phyloP scores from a whole-genome alignment of 2,888 invertebrate species.

The Gymnoscelis rufifasciata region DNA sequence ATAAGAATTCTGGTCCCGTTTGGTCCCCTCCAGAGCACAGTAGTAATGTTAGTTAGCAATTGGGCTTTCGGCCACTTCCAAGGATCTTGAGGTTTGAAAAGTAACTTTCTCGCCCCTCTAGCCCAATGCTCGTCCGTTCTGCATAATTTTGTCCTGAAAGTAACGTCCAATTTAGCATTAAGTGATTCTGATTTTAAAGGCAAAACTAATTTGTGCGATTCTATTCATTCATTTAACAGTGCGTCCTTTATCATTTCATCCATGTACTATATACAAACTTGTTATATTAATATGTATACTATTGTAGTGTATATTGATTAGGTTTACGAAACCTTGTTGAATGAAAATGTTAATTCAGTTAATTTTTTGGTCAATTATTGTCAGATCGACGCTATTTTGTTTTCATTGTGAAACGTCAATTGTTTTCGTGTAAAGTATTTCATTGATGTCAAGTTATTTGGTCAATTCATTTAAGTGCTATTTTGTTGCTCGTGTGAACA shows the following conservation, averaged over 20 bases:
- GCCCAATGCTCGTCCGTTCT: constrained; percentile 66
- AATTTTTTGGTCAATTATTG: constrained; percentile 72
- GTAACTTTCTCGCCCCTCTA: constrained; percentile 33
- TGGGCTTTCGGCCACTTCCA: constrained; percentile 44
- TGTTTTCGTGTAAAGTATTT: constrained; percentile 51
- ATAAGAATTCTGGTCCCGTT: constrained; percentile 71
- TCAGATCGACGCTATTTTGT: constrained; percentile 53
- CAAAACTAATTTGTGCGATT: constrained; percentile 45
- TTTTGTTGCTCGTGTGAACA: constrained; percentile 64
- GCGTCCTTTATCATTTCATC: constrained; percentile 45
- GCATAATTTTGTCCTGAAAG: constrained; percentile 68
- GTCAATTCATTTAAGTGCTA: constrained; percentile 70
- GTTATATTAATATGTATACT: constrained; percentile 59
- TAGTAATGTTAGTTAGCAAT: constrained; percentile 63
- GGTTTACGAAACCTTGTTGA: constrained; percentile 64
- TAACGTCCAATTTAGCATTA: constrained; percentile 77
- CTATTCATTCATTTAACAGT: constrained; percentile 39
- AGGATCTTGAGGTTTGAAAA: constrained; percentile 25
- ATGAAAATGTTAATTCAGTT: constrained; percentile 60
- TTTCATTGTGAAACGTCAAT: constrained; percentile 60
- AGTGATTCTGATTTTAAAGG: constrained; percentile 58
- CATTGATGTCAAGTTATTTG: constrained; percentile 58
- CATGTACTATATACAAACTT: constrained; percentile 55
- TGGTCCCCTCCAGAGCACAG: constrained; percentile 71
- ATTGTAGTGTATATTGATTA: constrained; percentile 43